Evolutionary conservation across 2,888 invertebrate genomes (phyloP).

Genomic region (Zygothrica quintamaculata): DNA sequence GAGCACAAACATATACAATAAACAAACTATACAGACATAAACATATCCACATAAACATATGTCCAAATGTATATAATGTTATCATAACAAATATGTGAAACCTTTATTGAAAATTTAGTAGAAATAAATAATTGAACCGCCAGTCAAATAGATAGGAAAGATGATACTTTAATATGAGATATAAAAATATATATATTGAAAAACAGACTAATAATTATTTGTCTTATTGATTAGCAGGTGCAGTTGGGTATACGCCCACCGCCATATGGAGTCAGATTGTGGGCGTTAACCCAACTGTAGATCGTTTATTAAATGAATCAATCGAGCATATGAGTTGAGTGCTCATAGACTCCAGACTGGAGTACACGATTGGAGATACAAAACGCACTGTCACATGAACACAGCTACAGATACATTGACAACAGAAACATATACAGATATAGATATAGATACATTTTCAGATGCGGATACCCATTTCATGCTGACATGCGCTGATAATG

Average conservation of each 20-base stretch:
- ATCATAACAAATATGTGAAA: constrained; percentile 33
- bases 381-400: constrained; percentile 6
- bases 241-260: constrained; percentile 42
- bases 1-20: constrained; percentile 14
- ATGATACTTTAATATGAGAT: constrained; percentile 15
- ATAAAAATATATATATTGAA: constrained; percentile 1
- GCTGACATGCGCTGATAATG: constrained; percentile 55
- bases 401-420: constrained; percentile 7
- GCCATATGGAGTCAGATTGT: constrained; percentile 3
- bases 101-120: constrained; percentile 33
- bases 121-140: constrained; percentile 32
- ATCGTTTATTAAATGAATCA: constrained; percentile 46
- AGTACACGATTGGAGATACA: constrained; percentile 32
- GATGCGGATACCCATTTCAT: constrained; percentile 39
- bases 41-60: too few relatives aligned
- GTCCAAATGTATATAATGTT: neutral
- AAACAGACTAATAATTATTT: neutral
- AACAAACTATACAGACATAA: too few relatives aligned
- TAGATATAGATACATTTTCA: constrained; percentile 9
- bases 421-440: neutral
- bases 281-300: constrained; percentile 37
- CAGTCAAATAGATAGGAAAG: constrained; percentile 33
- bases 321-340: constrained; percentile 37
- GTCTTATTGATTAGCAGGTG: constrained; percentile 46
- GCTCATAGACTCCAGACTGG: constrained; percentile 28